Percentiles rank a stretch among this genome's conserved stretches.
Conservation (phyloP, 64 coral and sea anemone genomes). For the Orbicella faveolata region DNA sequence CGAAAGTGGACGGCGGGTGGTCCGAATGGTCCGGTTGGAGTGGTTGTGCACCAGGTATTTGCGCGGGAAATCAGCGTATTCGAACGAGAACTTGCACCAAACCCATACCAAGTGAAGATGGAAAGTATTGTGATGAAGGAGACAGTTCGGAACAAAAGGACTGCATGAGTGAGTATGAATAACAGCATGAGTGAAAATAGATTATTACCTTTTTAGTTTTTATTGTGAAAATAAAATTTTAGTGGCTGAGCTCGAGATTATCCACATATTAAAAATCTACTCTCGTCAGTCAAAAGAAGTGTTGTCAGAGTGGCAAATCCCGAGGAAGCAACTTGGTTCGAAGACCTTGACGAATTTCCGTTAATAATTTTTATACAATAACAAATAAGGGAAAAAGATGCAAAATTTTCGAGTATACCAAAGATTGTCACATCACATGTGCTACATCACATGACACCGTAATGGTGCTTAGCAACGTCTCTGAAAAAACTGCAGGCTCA, state of each 20-base stretch:
- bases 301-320: too few species aligned
- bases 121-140: slow-evolving; percentile 69
- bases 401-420: too few species aligned
- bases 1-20: slow-evolving; percentile 82
- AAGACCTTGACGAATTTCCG: too few species aligned
- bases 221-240: too few species aligned
- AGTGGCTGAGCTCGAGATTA: not conserved
- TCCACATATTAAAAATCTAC: not conserved
- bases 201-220: too few species aligned
- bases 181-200: too few species aligned
- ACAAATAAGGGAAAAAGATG: too few species aligned
- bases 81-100: slow-evolving; percentile 94
- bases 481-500: not conserved
- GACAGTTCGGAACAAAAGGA: slow-evolving; percentile 78
- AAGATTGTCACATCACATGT: too few species aligned
- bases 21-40: slow-evolving; percentile 90
- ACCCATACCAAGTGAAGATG: slow-evolving; percentile 70
- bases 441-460: too few species aligned
- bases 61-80: slow-evolving; percentile 90
- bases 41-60: slow-evolving; percentile 92
- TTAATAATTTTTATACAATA: too few species aligned
- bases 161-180: slow-evolving; percentile 72
- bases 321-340: too few species aligned
- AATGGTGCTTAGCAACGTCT: not conserved
- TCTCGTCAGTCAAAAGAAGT: too few species aligned